Base-by-base conservation (phyloP, 1,140 invertebrate genomes). In the Cepaea nemoralis region DNA sequence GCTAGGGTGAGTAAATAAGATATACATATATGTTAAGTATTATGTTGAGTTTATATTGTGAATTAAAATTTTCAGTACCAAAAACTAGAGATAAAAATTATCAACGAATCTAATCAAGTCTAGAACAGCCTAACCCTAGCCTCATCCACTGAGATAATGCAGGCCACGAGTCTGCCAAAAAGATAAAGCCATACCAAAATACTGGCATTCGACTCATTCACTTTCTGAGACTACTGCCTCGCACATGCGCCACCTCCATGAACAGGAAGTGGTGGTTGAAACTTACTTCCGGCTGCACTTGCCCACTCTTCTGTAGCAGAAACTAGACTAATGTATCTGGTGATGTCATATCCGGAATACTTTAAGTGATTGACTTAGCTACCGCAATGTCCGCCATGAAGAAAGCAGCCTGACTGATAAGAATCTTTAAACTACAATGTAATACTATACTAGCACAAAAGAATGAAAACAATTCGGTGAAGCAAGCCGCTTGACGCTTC, bases 231-330 rank as follows among this genome's bases (percentile, higher is more conserved):
- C 55, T 75, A 31, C 19, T 35, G 48, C 39, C 24, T n/a, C 48
- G 37, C 59, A 39, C 66, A 69, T 19, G 40, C 24, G 16, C 66
- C 2, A 40, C 5, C 27, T 69, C 37, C 63, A 37, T 37, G 5
- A 37, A 69, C 42, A 35, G 77, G 77, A 78, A 78, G 42, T 42
- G n/a, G 42, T 12, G 33, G n/a, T 22, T 39, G 70, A 66, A 27
- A 69, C 77, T 27, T 19, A 45, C 77, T 69, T 78, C 77, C 77
- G 77, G 59, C 66, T 78, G 42, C 77, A 39, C 77, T 69, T 45
- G 63, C 16, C 39, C 77, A 37, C 77, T 69, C 77, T 48, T 69
- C 63, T 78, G 14, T 19, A 69, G 66, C 39, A 78, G 77, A 69
- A 78, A 69, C 63, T 8, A 69, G 63, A 0, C 77, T 78, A 78